Base-by-base conservation (phyloP, 53 echinoderm and acorn worm species). In the Patiria pectinifera region DNA sequence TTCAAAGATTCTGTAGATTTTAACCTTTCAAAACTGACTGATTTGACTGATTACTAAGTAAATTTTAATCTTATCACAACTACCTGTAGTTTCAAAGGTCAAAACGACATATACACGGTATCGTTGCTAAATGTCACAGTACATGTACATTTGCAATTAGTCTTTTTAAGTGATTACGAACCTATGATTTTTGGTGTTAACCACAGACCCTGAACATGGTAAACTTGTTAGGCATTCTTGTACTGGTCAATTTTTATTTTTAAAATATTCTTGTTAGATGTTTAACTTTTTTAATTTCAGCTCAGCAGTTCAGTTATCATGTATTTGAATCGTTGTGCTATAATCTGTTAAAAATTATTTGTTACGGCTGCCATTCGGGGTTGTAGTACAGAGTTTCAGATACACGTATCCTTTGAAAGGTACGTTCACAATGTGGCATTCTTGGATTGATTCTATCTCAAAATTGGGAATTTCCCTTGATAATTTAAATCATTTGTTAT, bases 31-130 rank as follows among this genome's bases (percentile, higher is more conserved):
- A 9, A 74, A 74, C 24, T 74, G 21, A 74, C 19, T 6, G 74
- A 74, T 74, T 74, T 24, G n/a, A 74, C 8, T 74, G 23, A 25
- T 1, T 24, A 2, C 22, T 24, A 74, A 74, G 4, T 74, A n/a
- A 74, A 74, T 74, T 74, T 74, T 74, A 74, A 74, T 74, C 74
- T 74, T 74, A 23, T 70, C 70, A 70, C 4, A 70, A 74, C 22
- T 74, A 74, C 22, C 74, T 4, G 74, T 2, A 10, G 21, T 10
- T 23, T 24, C 74, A 74, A 74, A 74, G 74, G 74, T 74, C 74
- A 74, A 74, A 23, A 74, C 19, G 66, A 74, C 22, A 74, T 74
- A n/a, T 74, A 74, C 74, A 74, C 15, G 24, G 22, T 7, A 66
- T 18, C 19, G 3, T 66, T 66, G 15, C 14, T 66, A 66, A 66